phyloP scores from a whole-genome alignment of 2,113 vertebrate genomes.

The Melanerpes formicivorus region DNA sequence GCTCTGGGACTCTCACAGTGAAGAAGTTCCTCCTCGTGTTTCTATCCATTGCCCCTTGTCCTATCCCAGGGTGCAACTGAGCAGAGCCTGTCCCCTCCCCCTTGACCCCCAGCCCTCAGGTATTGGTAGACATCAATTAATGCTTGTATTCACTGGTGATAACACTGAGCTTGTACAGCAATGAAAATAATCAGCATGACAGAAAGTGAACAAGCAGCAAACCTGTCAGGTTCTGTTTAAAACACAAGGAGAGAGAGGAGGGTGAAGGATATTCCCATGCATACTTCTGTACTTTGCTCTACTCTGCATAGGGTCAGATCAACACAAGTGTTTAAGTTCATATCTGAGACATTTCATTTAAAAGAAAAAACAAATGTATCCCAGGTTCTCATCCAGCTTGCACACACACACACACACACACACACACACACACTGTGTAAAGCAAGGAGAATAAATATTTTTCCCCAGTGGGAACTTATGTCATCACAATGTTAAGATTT shows the following conservation, averaged over 20 bases:
- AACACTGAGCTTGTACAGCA: not conserved
- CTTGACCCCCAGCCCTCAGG: too few relatives aligned
- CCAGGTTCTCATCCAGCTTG: too few relatives aligned
- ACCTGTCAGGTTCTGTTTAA: not conserved
- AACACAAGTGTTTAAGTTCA: not conserved
- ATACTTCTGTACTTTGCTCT: not conserved
- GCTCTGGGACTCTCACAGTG: too few relatives aligned
- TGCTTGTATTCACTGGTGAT: not conserved
- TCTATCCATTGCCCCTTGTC: too few relatives aligned
- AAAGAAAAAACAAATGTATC: not conserved
- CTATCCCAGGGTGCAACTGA: too few relatives aligned
- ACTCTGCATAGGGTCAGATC: not conserved
- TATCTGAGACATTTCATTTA: not conserved
- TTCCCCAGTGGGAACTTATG: conserved; percentile 2
- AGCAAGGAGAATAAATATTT: not conserved
- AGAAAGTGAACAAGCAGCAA: not conserved
- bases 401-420: too few relatives aligned
- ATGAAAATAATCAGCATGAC: not conserved
- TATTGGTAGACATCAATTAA: too few relatives aligned
- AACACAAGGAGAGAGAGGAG: not conserved
- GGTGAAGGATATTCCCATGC: not conserved
- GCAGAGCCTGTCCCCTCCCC: too few relatives aligned
- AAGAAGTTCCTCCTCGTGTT: too few relatives aligned
- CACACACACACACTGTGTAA: not conserved
- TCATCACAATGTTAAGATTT: not conserved